Evolutionary conservation across 2,888 invertebrate genomes (phyloP).

Genomic region (Drosophila antonietae): DNA sequence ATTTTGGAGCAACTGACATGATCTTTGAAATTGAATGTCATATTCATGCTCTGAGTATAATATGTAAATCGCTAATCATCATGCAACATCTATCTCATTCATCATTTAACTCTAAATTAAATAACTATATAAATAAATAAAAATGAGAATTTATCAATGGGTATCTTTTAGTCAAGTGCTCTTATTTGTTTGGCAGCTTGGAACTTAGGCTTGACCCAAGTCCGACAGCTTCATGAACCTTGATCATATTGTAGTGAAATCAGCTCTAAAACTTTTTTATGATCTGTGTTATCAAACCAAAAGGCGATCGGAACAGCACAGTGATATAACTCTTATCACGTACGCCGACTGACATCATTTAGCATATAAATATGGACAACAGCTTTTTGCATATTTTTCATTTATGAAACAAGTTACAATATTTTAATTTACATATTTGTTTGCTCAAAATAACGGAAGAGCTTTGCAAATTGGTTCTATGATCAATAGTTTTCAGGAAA

Average conservation of each 20-base stretch:
- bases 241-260: neutral
- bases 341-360: neutral
- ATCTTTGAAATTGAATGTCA: neutral
- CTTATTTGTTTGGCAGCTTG: neutral
- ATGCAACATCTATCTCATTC: too few relatives aligned
- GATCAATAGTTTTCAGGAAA: slow-evolving; percentile 34
- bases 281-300: neutral
- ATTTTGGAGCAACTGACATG: neutral
- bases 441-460: slow-evolving; percentile 34
- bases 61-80: neutral
- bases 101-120: too few relatives aligned
- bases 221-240: too few relatives aligned
- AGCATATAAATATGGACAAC: slow-evolving; percentile 7
- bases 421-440: slow-evolving; percentile 11
- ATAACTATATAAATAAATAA: too few relatives aligned
- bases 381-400: neutral
- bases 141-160: neutral
- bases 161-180: neutral
- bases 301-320: neutral
- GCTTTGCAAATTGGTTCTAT: slow-evolving; percentile 1
- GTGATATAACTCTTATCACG: neutral
- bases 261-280: neutral
- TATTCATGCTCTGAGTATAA: neutral
- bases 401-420: neutral
- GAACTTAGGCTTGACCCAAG: neutral